Evolutionary conservation across 2,797 vertebrate genomes (phyloP).

Genomic region (Chanos chanos): DNA sequence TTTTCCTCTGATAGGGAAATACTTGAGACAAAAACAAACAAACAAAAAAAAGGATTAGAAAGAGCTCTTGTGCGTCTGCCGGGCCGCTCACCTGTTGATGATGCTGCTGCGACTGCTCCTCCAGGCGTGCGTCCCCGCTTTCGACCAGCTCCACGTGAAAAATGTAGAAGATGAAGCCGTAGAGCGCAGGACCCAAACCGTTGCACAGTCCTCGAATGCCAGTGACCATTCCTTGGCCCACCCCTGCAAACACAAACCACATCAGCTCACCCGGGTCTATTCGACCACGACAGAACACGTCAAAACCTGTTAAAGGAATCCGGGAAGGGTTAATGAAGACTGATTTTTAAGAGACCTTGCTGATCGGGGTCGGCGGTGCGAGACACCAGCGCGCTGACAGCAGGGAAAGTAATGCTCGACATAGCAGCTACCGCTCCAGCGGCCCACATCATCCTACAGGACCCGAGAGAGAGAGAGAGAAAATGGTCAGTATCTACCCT

Average conservation of each 20-base stretch:
- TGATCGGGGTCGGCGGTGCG: slow-evolving; percentile 84
- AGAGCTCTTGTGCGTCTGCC: not conserved
- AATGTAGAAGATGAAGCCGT: slow-evolving; percentile 88
- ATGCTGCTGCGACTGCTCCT: slow-evolving; percentile 25
- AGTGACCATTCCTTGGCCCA: slow-evolving; percentile 87
- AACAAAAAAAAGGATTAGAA: no score
- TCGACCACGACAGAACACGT: no score
- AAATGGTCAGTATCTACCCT: not conserved
- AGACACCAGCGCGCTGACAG: slow-evolving; percentile 83
- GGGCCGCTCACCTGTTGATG: slow-evolving; percentile 71
- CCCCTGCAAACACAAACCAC: slow-evolving; percentile 62
- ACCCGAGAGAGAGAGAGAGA: not conserved
- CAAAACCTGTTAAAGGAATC: not conserved
- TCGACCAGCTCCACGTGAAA: slow-evolving; percentile 84
- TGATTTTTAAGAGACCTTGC: slow-evolving; percentile 66
- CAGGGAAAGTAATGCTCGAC: slow-evolving; percentile 87
- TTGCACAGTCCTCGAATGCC: slow-evolving; percentile 84
- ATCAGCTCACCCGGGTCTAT: no score
- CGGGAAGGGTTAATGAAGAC: not conserved
- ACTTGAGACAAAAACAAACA: no score
- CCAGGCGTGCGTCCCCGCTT: slow-evolving; percentile 57
- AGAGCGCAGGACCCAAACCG: slow-evolving; percentile 80
- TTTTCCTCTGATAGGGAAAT: no score
- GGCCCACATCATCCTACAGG: slow-evolving; percentile 87
- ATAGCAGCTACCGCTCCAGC: slow-evolving; percentile 83